Conservation (phyloP, 2,797 vertebrate species). For the Carcharodon carcharias region DNA sequence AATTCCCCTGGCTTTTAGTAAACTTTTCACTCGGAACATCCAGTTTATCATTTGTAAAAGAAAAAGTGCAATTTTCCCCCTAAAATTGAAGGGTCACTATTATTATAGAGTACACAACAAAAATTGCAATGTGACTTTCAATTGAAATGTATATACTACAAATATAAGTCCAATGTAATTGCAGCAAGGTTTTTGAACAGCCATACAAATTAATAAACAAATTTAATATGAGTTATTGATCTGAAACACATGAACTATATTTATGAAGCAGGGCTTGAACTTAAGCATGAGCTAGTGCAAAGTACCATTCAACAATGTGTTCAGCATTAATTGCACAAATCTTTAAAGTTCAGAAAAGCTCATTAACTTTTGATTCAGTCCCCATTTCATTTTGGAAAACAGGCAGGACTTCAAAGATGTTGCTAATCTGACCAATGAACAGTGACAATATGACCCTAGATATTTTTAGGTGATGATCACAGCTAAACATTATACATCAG, state of each 20-base stretch:
- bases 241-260: not conserved
- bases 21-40: not conserved
- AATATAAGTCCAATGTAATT: not conserved
- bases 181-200: not conserved
- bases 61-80: not conserved
- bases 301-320: not conserved
- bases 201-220: not conserved
- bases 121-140: not conserved
- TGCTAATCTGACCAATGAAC: not conserved
- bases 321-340: not conserved
- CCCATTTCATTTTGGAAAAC: not conserved
- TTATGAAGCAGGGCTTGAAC: not conserved
- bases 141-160: not conserved
- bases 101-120: not conserved
- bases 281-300: not conserved
- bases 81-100: not conserved
- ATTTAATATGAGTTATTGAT: not conserved
- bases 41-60: not conserved
- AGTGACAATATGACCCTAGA: not conserved
- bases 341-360: not conserved
- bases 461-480: not conserved
- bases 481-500: not conserved
- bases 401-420: not conserved
- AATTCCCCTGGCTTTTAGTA: not conserved
- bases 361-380: not conserved